These are phyloP conservation scores for Capreolus pygargus DNA, from an alignment of 2,113 vertebrate species.

Conservation along the genomic window DNA sequence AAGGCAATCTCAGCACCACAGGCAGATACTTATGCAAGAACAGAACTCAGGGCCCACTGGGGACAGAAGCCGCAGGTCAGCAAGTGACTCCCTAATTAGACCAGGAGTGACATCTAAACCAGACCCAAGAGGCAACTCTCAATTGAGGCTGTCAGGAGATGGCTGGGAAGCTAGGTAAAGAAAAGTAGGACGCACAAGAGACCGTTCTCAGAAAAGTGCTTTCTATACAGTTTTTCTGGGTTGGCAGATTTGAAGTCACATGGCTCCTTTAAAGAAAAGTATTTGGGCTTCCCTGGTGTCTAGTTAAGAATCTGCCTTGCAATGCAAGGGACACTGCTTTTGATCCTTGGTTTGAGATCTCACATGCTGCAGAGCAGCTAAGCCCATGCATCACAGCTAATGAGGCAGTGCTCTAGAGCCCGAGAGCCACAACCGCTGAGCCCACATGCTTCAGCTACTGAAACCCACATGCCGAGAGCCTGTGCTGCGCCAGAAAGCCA, in stretches of 20 bases:
- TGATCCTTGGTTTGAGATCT: neutral
- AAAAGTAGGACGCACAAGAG: conserved; percentile 13
- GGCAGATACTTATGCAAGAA: neutral
- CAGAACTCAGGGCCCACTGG: neutral
- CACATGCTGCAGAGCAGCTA: neutral
- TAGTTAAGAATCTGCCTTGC: neutral
- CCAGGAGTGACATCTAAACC: neutral
- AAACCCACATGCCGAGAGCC: neutral
- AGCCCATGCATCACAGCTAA: neutral
- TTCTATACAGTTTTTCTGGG: neutral
- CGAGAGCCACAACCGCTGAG: neutral
- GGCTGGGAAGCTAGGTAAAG: neutral
- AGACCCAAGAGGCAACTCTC: conserved; percentile 33
- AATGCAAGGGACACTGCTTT: neutral
- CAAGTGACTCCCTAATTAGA: conserved; percentile 51
- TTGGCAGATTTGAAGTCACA: neutral
- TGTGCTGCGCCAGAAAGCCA: neutral
- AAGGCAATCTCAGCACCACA: neutral
- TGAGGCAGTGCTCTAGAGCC: neutral
- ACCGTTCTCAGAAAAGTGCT: neutral
- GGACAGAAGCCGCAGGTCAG: conserved; percentile 31
- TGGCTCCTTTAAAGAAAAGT: neutral
- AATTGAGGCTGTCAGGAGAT: conserved; percentile 20
- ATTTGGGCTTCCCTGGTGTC: neutral
- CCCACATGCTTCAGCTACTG: neutral